Percentiles rank a stretch among this genome's conserved stretches.
These are phyloP conservation scores for Leucoma salicis DNA, from an alignment of 2,888 invertebrate genomes.

Conservation along the genomic window DNA sequence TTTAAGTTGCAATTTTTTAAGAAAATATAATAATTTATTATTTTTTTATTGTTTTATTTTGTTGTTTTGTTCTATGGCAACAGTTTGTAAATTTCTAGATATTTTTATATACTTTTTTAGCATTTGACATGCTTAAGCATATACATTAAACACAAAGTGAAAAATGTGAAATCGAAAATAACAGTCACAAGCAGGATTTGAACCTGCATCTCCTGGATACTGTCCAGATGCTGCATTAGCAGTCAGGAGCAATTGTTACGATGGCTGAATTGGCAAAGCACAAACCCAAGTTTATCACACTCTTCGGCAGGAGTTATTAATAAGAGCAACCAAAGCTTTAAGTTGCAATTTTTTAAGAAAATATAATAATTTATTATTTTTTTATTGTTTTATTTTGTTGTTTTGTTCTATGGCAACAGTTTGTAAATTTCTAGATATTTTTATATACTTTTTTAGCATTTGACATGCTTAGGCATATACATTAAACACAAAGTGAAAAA, in stretches of 20 bases:
- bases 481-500: no score
- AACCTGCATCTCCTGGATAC: no score
- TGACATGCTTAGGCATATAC: no score
- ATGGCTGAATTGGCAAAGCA: no score
- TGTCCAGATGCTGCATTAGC: no score
- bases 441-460: no score
- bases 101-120: no score
- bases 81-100: neutral
- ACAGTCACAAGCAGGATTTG: no score
- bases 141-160: no score
- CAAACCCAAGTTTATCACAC: constrained; percentile 91
- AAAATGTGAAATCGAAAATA: no score
- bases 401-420: neutral
- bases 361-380: constrained; percentile 41
- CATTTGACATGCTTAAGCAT: no score
- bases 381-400: constrained; percentile 17
- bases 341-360: constrained; percentile 39
- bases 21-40: constrained; percentile 42
- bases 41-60: constrained; percentile 24
- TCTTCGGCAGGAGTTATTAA: constrained; percentile 97
- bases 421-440: neutral
- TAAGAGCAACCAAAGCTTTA: constrained; percentile 11
- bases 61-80: neutral
- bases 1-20: constrained; percentile 35
- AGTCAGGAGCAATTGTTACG: no score